Percentiles rank a stretch among this genome's conserved stretches.
Evolutionary conservation across 1,140 invertebrate species (phyloP).

Genomic region (Drosophila mojavensis): DNA sequence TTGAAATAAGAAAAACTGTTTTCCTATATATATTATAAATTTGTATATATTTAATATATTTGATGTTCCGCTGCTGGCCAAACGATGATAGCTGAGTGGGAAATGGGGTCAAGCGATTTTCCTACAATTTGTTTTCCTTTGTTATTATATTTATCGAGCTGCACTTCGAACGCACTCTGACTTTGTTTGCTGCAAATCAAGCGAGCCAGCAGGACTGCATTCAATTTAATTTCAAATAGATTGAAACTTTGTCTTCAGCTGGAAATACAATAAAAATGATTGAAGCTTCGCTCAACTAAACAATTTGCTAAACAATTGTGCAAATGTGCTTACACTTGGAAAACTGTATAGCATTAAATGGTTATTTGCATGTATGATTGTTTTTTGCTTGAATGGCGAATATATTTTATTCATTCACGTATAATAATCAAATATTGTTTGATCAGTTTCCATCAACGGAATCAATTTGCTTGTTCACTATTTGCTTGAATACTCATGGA

Average conservation of each 20-base stretch:
- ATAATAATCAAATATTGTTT: not conserved
- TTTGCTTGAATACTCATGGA: not conserved
- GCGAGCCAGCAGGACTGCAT: not conserved
- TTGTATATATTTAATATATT: not conserved
- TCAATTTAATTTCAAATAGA: not conserved
- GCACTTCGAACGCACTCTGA: conserved; percentile 3
- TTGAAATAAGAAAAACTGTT: conserved; percentile 35
- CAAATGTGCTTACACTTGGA: not conserved
- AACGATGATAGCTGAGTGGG: not conserved
- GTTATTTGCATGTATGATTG: not conserved
- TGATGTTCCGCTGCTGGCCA: conserved; percentile 5
- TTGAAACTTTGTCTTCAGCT: not conserved
- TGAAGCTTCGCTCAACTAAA: not conserved
- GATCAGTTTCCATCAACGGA: not conserved
- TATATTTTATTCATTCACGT: not conserved
- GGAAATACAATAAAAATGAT: not conserved
- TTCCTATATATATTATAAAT: not conserved
- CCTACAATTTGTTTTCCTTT: conserved; percentile 45
- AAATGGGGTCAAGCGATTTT: conserved; percentile 15
- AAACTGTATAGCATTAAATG: not conserved
- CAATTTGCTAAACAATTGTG: not conserved
- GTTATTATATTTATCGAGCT: conserved; percentile 34
- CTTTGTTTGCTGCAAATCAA: not conserved
- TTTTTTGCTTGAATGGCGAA: not conserved
- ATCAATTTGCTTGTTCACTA: not conserved